Evolutionary conservation across 2,888 invertebrate species (phyloP).

Genomic region (Smittia aterrima): DNA sequence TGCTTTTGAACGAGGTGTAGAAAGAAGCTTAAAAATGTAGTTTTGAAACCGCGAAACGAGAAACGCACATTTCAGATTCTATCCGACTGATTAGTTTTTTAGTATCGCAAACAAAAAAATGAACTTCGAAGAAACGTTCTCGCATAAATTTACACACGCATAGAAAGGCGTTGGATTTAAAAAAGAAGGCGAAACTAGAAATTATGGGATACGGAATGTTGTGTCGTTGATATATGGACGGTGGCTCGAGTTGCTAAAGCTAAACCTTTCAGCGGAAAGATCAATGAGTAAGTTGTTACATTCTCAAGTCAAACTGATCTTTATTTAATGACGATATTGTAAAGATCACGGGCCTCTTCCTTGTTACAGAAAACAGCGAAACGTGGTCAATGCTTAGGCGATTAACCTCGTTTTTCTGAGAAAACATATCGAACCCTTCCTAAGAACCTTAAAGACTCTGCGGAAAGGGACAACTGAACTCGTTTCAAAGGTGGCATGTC

Average conservation of each 20-base stretch:
- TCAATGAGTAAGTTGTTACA: too few species aligned
- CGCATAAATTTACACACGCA: neutral
- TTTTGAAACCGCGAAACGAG: neutral
- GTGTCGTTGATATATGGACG: too few species aligned
- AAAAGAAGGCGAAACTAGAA: too few species aligned
- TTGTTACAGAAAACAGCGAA: too few species aligned
- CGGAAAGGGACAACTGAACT: neutral
- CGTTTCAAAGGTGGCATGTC: neutral
- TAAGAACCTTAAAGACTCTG: neutral
- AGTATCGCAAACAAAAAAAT: neutral
- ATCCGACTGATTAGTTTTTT: neutral
- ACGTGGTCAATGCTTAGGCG: too few species aligned
- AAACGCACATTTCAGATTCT: slow-evolving; percentile 5
- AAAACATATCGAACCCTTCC: neutral
- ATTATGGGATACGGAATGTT: too few species aligned
- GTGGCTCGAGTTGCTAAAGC: too few species aligned
- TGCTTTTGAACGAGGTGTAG: neutral
- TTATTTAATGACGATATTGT: too few species aligned
- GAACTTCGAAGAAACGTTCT: neutral
- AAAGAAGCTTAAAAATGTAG: neutral
- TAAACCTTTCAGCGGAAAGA: too few species aligned
- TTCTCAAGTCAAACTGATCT: too few species aligned
- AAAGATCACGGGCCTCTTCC: too few species aligned
- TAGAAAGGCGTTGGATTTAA: too few species aligned
- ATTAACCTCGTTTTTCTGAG: neutral